A percentile compares a stretch with the other conserved stretches of the same genome.
phyloP scores from a whole-genome alignment of 2,113 vertebrate species.

The Cyanoliseus patagonus region DNA sequence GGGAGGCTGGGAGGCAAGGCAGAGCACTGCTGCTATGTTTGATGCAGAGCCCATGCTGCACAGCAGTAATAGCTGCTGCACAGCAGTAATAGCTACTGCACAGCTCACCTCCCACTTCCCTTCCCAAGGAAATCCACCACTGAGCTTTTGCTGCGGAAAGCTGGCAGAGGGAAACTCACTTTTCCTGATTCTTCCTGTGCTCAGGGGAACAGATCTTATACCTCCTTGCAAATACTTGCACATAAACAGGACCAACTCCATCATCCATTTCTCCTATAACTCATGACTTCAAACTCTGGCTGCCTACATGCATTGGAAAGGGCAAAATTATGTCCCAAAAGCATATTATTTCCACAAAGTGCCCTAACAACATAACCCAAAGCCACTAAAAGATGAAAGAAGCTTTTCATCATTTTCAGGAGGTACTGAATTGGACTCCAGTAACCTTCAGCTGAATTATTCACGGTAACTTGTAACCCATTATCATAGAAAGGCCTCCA shows the following conservation, averaged over 20 bases:
- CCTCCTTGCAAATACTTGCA: neutral
- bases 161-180: neutral
- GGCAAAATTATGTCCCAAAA: neutral
- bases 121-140: neutral
- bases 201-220: neutral
- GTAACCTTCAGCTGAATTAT: constrained; percentile 41
- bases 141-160: neutral
- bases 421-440: neutral
- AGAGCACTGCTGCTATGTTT: neutral
- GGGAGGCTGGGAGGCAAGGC: neutral
- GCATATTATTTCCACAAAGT: neutral
- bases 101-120: neutral
- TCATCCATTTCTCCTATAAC: neutral
- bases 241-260: neutral
- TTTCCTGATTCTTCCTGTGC: fast-evolving
- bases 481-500: neutral
- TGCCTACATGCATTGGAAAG: neutral
- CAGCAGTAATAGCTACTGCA: neutral
- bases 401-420: neutral
- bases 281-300: neutral
- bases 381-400: neutral
- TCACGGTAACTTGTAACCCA: constrained; percentile 30
- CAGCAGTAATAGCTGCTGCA: neutral
- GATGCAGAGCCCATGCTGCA: neutral
- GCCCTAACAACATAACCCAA: neutral